Percentiles rank a stretch among this genome's conserved stretches.
Conservation (phyloP, 2,888 invertebrate species). For the Himalopsyche japonica region DNA sequence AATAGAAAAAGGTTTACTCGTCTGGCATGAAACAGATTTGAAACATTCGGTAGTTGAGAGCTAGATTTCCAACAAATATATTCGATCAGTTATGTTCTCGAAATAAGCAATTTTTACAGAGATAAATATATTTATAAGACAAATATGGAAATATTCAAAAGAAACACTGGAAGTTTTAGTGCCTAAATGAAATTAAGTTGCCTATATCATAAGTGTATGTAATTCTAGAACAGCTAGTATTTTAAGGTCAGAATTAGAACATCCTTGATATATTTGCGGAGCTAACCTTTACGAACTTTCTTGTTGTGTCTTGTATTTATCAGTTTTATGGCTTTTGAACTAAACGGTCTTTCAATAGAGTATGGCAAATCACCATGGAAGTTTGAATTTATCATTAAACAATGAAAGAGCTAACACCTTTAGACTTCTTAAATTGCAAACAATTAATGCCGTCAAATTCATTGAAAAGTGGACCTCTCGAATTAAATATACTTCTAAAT, state of each 20-base stretch:
- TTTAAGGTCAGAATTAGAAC: slow-evolving; percentile 8
- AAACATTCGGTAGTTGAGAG: no score
- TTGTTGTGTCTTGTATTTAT: background rate
- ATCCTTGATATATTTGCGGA: background rate
- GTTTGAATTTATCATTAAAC: no score
- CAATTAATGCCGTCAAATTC: no score
- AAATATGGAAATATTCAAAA: background rate
- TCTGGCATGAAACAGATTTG: no score
- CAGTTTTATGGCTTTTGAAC: background rate
- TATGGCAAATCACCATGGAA: no score
- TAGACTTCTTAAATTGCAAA: no score
- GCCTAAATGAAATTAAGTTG: slow-evolving; percentile 35
- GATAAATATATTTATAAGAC: background rate
- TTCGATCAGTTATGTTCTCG: background rate
- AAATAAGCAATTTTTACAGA: background rate
- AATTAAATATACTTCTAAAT: no score
- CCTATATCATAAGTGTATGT: slow-evolving; percentile 26
- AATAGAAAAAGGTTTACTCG: no score
- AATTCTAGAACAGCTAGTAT: slow-evolving; percentile 12
- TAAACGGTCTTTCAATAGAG: no score
- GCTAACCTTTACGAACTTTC: background rate
- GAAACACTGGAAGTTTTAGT: slow-evolving; percentile 22
- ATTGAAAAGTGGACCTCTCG: no score
- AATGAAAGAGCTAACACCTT: no score
- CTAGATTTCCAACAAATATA: background rate